Base-by-base conservation (phyloP, 2,113 vertebrate species). In the Neotragus moschatus region DNA sequence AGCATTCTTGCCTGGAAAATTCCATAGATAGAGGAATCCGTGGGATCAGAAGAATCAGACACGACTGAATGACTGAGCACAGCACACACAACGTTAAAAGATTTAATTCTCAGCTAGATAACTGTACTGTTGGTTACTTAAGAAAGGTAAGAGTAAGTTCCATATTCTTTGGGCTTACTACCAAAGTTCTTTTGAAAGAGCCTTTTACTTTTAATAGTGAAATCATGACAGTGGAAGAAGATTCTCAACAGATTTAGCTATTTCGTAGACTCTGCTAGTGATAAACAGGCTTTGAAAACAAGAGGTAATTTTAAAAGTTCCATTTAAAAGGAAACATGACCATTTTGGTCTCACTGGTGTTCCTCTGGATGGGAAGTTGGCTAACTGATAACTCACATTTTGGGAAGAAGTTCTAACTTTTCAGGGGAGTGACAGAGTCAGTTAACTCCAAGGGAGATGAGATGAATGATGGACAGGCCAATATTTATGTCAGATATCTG, bases 161-260 rank as follows among this genome's bases (percentile, higher is more conserved):
- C 94, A 2, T 93, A 7, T 0, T 2, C 92, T 79, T 81, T 39
- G 58, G 98, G 98, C 95, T 6, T 3, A 0, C 0, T 79, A 97
- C 98, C 98, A 98, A 85, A 92, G 61, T 92, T 97, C 96, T 97
- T 92, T 80, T 98, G 85, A 99, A 98, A 97, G 96, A 98, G 92
- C 82, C 94, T 97, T 98, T 99, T 98, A 97, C 98, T 98, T 97
- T 94, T 2, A 0, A 51, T 51, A 19, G 84, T 98, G 97, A 99
- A 95, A 93, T 99, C 97, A 97, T 80, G 96, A 91, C 89, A 98
- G 81, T 95, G 91, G 97, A 98, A 98, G 96, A 92, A 94, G 98
- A 98, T 96, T 98, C 97, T 98, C 33, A 2, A 92, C 93, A 98
- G 95, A 98, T 98, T 97, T 93, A 93, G 96, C 88, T 96, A 87